Evolutionary conservation across 2,797 vertebrate genomes (phyloP), one percentile per base, ranked within the genome.

Genomic region (Poeciliopsis presidionis): DNA sequence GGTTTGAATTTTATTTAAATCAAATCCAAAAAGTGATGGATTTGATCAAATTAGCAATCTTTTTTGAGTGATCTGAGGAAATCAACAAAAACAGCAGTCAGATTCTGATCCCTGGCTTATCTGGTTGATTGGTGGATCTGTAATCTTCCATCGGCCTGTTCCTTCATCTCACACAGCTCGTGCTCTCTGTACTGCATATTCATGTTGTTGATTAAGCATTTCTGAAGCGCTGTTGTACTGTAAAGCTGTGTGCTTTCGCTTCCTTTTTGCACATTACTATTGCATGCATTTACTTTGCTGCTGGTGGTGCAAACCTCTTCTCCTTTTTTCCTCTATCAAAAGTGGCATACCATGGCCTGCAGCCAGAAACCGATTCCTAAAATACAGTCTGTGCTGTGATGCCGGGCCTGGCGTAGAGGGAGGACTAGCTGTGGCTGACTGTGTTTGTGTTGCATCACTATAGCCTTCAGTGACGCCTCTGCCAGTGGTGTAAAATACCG

Each of bases 381-480:
- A 18, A 80, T 30, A 7, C 59, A 41, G 18, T 53, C 55, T 67
- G 43, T 49, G 18, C 74, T 39, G 18, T 49, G 7, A 76, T 8
- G 72, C 30, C 55, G 5, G 39, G 30, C 75, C 57, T 67, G 39
- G 51, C 41, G 53, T 74, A 57, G 45, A 79, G 51, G 77, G 59
- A 75, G 69, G 80, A 69, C 28, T 33, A 75, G 25, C 69, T 85
- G 81, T 7, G 63, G 39, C 20, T 55, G 63, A 59, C 39, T 81
- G 55, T 84, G 65, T 67, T 77, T 59, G 77, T 14, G 72, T 85
- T 83, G 76, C 83, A 81, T 89, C 81, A 84, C 75, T 72, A 51
- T 14, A 80, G 80, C 73, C 76, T 73, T 78, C 70, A 76, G 84
- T 89, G 86, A 72, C 73, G 73, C 83, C 81, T 85, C 59, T 57